Evolutionary conservation across 2,888 invertebrate genomes (phyloP), one percentile per base, ranked within the genome.

Genomic region (Erynnis tages): DNA sequence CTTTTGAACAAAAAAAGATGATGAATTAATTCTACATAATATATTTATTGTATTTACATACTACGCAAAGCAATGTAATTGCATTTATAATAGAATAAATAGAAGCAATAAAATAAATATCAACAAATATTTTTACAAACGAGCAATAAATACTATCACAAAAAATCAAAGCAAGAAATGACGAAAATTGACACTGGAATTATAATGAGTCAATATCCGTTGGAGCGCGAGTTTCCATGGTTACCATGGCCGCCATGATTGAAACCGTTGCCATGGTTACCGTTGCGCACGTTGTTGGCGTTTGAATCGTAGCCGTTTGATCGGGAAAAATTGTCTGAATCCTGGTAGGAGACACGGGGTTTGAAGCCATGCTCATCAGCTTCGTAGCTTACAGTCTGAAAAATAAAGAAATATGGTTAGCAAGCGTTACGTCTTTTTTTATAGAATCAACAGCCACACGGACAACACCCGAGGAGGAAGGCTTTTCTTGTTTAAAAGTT

Each of bases 351-450:
- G 55, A 93, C 91, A 62, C 91, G 91, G 14, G 94, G 94, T 60
- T 91, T 91, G 80, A 92, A 94, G 4, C 94, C 94, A 34, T 91
- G 82, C 66, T 92, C 91, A 62, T 93, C 93, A 11, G 94, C 94
- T 65, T 93, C 92, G 74, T 94, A 94, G 58, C 91, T 92, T 4
- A 94, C 94, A 53, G 92, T 91, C 90, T 92, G 87, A 16, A 65
- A 63, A 34, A n/a, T 14, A 55, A 17, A 14, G 3, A 17, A 17
- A 8, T 13, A 1, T 6, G 13, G 11, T 21, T 19, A 6, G n/a
- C 16, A 17, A n/a, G n/a, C n/a, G n/a, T n/a, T n/a, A n/a, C n/a
- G n/a, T n/a, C n/a, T n/a, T n/a, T n/a, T n/a, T n/a, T n/a, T n/a
- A n/a, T n/a, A n/a, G n/a, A n/a, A n/a, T n/a, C n/a, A n/a, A n/a